Evolutionary conservation across 1,140 invertebrate genomes (phyloP), one percentile per base, ranked within the genome.

Genomic region (Drosophila orena): DNA sequence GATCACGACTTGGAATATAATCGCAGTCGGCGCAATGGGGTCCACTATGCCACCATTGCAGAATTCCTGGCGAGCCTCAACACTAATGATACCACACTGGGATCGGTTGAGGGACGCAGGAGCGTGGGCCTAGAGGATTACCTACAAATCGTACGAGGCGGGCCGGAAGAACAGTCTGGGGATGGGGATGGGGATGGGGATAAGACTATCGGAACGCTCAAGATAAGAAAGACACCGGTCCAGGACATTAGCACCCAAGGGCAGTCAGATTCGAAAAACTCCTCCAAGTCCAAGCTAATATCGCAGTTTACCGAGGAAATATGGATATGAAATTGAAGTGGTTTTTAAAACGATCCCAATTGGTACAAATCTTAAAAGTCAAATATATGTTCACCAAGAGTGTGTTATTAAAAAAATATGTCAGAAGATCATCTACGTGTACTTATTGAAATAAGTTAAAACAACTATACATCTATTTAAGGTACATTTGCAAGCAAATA

Each of bases 51-150:
- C 27, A 11, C 24, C 4, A 17, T 50, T n/a, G 27, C 27, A 1
- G 47, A 50, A 3, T 50, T 50, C 3, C 47, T 50, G n/a, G 27
- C 47, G 8, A 50, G 47, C 5, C 47, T 50, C 3, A 50, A 50
- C 11, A 6, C 15, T 3, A 50, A 50, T 50, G 47, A 50, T 8
- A 52, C 49, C 15, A 20, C 8, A 3, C 20, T 52, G 49, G 30
- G 5, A 11, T 17, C 15, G 10, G 15, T 20, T 35, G 30, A 14
- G 10, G 11, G 11, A 7, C 4, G 34, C 1, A 17, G 11, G 1
- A 35, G 10, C 1, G 2, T 52, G 4, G 35, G 30, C 10, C 4
- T 52, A 11, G 47, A 50, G 24, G 47, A 50, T 15, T 50, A 50
- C 24, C 47, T 50, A 3, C 30, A 34, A 5, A 17, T 4, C 1